A percentile compares a stretch with the other conserved stretches of the same genome.
These are phyloP conservation scores for Conus betulinus DNA, from an alignment of 1,140 invertebrate species.

Conservation along the genomic window DNA sequence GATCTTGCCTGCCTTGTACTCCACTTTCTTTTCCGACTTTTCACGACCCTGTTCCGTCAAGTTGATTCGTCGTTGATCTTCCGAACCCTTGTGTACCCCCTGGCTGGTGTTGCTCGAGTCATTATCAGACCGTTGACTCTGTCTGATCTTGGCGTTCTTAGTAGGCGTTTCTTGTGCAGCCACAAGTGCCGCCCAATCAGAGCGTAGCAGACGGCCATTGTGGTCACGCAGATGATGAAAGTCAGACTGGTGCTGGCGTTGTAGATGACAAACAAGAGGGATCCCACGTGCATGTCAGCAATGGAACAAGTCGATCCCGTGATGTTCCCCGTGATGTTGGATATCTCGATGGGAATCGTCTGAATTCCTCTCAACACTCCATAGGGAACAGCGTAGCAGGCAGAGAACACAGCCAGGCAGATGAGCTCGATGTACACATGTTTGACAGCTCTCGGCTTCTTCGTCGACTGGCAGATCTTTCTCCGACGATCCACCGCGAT, in stretches of 20 bases:
- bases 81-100: not conserved
- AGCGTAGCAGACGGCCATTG: conserved; percentile 3
- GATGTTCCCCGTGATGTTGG: not conserved
- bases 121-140: not conserved
- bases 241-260: not conserved
- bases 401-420: too few relatives aligned
- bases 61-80: not conserved
- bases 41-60: too few relatives aligned
- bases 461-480: too few relatives aligned
- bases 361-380: too few relatives aligned
- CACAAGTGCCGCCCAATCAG: not conserved
- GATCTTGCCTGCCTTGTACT: too few relatives aligned
- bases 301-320: conserved; percentile 35
- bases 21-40: too few relatives aligned
- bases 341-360: not conserved
- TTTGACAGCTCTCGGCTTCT: too few relatives aligned
- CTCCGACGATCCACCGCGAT: conserved; percentile 48
- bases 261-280: not conserved
- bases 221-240: not conserved
- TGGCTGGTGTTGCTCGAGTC: not conserved
- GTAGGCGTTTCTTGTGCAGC: not conserved
- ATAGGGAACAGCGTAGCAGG: too few relatives aligned
- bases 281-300: not conserved
- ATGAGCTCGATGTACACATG: too few relatives aligned
- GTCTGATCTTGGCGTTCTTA: not conserved